Evolutionary conservation across 2,113 vertebrate genomes (phyloP).

Genomic region (Hippocampus zosterae): DNA sequence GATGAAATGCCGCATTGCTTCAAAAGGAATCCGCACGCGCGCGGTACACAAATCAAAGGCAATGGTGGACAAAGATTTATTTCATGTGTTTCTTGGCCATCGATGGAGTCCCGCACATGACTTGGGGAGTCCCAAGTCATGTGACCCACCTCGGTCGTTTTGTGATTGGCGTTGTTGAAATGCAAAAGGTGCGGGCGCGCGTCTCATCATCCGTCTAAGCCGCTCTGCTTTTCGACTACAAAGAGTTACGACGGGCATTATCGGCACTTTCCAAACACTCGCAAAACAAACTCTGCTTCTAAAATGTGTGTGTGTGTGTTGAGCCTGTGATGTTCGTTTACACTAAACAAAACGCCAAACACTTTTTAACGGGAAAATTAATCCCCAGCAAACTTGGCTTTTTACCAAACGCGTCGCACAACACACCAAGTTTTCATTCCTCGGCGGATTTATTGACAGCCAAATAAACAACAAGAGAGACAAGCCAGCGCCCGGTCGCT

Average conservation of each 20-base stretch:
- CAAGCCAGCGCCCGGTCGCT: neutral
- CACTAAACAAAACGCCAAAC: neutral
- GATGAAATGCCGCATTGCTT: constrained; percentile 1
- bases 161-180: no score
- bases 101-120: neutral
- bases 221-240: neutral
- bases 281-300: neutral
- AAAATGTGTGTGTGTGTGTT: no score
- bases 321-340: neutral
- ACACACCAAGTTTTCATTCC: neutral
- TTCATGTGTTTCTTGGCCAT: neutral
- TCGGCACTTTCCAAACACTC: neutral
- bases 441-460: neutral
- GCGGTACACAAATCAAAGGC: neutral
- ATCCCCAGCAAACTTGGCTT: constrained; percentile 4
- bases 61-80: neutral
- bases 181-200: no score
- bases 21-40: neutral
- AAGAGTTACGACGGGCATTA: neutral
- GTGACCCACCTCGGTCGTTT: no score
- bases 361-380: neutral
- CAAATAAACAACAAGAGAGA: constrained; percentile 4
- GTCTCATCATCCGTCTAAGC: neutral
- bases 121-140: no score
- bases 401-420: neutral